Conservation (phyloP, 2,888 invertebrate species). For the Polydesmus complanatus region DNA sequence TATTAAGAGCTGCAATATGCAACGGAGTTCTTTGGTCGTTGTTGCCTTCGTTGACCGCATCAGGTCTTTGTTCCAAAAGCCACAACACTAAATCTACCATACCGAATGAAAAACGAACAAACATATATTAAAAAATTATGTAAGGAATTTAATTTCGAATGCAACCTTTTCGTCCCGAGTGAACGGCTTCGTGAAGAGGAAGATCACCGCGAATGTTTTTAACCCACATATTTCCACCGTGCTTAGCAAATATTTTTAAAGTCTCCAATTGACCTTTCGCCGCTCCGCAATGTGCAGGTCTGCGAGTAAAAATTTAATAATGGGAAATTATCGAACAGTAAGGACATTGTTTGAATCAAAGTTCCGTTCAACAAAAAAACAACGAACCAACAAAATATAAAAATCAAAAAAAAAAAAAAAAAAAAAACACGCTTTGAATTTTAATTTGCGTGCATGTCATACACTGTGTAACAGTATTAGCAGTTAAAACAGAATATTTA, state of each 20-base stretch:
- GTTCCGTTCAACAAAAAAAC: slow-evolving; percentile 12
- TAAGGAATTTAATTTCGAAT: neutral
- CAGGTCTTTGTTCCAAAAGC: slow-evolving; percentile 67
- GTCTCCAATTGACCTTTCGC: slow-evolving; percentile 90
- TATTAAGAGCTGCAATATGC: slow-evolving; percentile 86
- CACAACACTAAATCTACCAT: slow-evolving; percentile 62
- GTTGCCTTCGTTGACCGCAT: slow-evolving; percentile 67
- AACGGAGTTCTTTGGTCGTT: slow-evolving; percentile 84
- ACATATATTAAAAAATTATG: neutral
- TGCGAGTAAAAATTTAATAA: slow-evolving; percentile 26
- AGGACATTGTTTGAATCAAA: neutral
- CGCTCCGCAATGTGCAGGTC: slow-evolving; percentile 85
- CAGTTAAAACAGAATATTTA: slow-evolving; percentile 29
- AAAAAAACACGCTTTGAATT: no score
- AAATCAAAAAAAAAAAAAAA: no score
- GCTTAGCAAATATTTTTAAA: slow-evolving; percentile 54
- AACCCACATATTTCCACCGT: slow-evolving; percentile 79
- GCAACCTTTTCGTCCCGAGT: slow-evolving; percentile 61
- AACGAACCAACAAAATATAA: neutral
- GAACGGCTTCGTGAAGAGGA: slow-evolving; percentile 89
- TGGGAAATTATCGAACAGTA: slow-evolving; percentile 17
- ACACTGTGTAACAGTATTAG: slow-evolving; percentile 1
- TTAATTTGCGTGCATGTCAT: neutral
- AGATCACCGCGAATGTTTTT: slow-evolving; percentile 86
- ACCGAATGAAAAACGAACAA: neutral